Base-by-base conservation (phyloP, 2,113 vertebrate species). In the Pseudorhombus dupliciocellatus region DNA sequence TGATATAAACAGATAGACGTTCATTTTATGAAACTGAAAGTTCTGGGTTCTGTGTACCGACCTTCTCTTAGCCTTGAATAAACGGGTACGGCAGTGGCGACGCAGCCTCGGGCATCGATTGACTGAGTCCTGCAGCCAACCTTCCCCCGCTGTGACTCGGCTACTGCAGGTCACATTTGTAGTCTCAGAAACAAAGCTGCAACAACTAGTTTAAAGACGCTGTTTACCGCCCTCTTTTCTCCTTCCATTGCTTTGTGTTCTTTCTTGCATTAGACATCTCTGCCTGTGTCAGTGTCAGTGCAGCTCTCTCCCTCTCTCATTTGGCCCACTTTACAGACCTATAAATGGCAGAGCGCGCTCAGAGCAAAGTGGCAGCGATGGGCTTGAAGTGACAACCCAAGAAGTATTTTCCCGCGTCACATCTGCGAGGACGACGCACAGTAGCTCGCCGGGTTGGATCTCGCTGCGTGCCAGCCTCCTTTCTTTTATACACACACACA, bases 261-360 rank as follows among this genome's bases (percentile, higher is more conserved):
- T 59, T 34, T 18, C 4, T 56, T 81, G 52, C 59, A 74, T 81
- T 88, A 69, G 71, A 11, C 42, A 65, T 69, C 70, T 80, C 54
- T 61, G 59, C 74, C 64, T 56, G 74, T 80, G 81, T 87, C 88
- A 76, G 69, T 70, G 74, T 77, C 53, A 31, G 62, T 42, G 73
- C 53, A 48, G 64, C 26, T 30, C 54, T 18, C 53, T 26, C 24
- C 16, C 67, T 31, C 59, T 71, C 28, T 78, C 61, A 66, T 71
- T 67, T 84, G 88, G 69, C 80, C 87, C 79, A 83, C 66, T 87
- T 87, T 65, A 52, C 30, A 66, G 76, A 71, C 67, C 75, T 86
- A 85, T 59, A 83, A 88, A 87, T 86, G 81, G 77, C 83, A 73
- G 66, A 70, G 67, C 10, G 9, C 1, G 73, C 77, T 88, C 76